Evolutionary conservation across 2,113 vertebrate species (phyloP).

Genomic region (Prunella fulvescens): DNA sequence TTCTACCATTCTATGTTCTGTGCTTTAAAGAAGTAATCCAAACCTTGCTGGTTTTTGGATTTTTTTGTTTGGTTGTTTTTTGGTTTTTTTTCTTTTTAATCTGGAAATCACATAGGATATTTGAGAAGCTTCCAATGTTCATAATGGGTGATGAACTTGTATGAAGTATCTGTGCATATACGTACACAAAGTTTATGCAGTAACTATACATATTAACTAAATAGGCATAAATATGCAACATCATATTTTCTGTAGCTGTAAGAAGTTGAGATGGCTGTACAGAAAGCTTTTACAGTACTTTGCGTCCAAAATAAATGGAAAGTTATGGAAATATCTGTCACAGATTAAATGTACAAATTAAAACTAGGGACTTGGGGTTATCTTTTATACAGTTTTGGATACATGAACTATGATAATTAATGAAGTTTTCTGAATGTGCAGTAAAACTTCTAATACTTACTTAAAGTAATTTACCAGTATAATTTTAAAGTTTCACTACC

Average conservation of each 20-base stretch:
- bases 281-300: not conserved
- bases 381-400: not conserved
- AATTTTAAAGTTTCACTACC: not conserved
- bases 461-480: not conserved
- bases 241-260: not conserved
- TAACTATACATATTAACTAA: not conserved
- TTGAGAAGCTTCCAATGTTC: not conserved
- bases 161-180: not conserved
- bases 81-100: not conserved
- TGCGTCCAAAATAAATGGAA: not conserved
- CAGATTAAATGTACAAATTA: not conserved
- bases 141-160: not conserved
- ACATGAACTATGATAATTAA: not conserved
- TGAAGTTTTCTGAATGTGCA: not conserved
- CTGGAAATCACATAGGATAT: not conserved
- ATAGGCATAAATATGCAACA: not conserved
- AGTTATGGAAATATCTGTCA: not conserved
- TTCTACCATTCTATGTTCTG: not conserved
- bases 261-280: not conserved
- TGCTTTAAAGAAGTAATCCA: not conserved
- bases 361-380: not conserved
- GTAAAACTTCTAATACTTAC: not conserved
- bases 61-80: not conserved
- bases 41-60: not conserved
- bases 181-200: not conserved